A percentile compares a stretch with the other conserved stretches of the same genome.
Evolutionary conservation across 2,888 invertebrate genomes (phyloP).

Genomic region (Hirtodrosophila trivittata): DNA sequence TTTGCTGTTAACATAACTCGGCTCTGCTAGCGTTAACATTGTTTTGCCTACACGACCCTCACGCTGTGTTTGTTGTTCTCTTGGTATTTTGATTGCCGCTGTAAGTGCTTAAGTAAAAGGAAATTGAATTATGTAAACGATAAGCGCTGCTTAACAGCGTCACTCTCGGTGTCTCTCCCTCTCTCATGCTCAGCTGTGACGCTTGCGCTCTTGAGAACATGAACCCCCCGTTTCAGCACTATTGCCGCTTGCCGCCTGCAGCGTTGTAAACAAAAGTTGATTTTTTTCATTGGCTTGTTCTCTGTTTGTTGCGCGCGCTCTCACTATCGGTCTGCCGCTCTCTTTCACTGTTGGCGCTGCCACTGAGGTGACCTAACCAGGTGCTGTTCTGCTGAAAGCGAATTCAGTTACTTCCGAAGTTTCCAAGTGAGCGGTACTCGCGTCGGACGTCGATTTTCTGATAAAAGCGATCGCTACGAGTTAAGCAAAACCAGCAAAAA

Average conservation of each 20-base stretch:
- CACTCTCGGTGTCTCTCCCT: slow-evolving; percentile 12
- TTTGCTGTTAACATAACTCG: slow-evolving; percentile 27
- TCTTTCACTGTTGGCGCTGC: slow-evolving; percentile 22
- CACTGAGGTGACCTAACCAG: slow-evolving; percentile 81
- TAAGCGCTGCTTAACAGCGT: slow-evolving; percentile 62
- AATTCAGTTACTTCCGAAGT: slow-evolving; percentile 82
- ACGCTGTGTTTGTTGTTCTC: slow-evolving; percentile 32
- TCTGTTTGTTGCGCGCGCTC: slow-evolving; percentile 48
- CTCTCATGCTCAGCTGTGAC: slow-evolving; percentile 54
- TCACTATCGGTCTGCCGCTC: slow-evolving; percentile 19
- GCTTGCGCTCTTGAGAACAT: slow-evolving; percentile 44
- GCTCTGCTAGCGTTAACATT: slow-evolving; percentile 33
- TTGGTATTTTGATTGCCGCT: slow-evolving; percentile 47
- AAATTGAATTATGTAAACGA: slow-evolving; percentile 74
- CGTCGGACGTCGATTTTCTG: slow-evolving; percentile 47
- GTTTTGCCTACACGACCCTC: slow-evolving; percentile 15
- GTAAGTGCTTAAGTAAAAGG: slow-evolving; percentile 65
- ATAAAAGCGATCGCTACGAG: slow-evolving; percentile 42
- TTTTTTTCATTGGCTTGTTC: slow-evolving; percentile 39
- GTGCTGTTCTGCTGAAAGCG: slow-evolving; percentile 74
- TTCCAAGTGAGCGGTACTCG: slow-evolving; percentile 74
- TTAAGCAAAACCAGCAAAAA: slow-evolving; percentile 40
- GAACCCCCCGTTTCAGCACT: slow-evolving; percentile 11
- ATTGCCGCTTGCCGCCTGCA: slow-evolving; percentile 48
- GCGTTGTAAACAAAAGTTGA: slow-evolving; percentile 68